Evolutionary conservation across 92 coral and sea anemone genomes (phyloP), one percentile per base, ranked within the genome.

Genomic region (Bergia sp.): DNA sequence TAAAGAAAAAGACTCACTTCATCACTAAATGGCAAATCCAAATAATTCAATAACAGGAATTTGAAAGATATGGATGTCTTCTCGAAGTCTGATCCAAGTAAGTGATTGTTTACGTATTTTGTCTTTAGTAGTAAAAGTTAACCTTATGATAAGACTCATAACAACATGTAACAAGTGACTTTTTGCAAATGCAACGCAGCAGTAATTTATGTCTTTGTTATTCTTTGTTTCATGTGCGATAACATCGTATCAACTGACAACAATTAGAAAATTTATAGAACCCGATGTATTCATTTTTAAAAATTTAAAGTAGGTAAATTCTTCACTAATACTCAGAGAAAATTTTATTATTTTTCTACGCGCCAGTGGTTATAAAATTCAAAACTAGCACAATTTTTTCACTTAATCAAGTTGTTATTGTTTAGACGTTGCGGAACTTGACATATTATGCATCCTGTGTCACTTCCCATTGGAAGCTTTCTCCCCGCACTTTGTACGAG

Each of bases 1-100:
- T 29, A 29, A 29, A 29, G 29, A 29, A 29, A 29, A 29, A 29
- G 29, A 29, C 29, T 29, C 29, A 29, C 29, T 29, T 29, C 29
- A 29, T 29, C 29, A 29, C 29, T 29, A 29, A 29, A 29, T 29
- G 29, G 29, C 29, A 29, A 29, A 29, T 29, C 0, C 29, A 29
- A 29, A 29, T 29, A 29, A 29, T 29, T 29, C 29, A 29, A 29
- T 29, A 29, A 29, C 79, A 96, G 99, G 86, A 93, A 95, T 55
- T 88, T 96, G 2, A 98, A 96, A 40, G 98, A 96, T 58, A 94
- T 94, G 96, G 99, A 96, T 88, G 97, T 96, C 0, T 95, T 96
- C 82, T 95, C 98, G 18, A 96, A 96, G 85, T 96, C 99, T 7
- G 99, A 96, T 50, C 99, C 99, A 89, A 91, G 99, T 96, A 92